Evolutionary conservation across 2,113 vertebrate genomes (phyloP).

Genomic region (Pluvialis apricaria): DNA sequence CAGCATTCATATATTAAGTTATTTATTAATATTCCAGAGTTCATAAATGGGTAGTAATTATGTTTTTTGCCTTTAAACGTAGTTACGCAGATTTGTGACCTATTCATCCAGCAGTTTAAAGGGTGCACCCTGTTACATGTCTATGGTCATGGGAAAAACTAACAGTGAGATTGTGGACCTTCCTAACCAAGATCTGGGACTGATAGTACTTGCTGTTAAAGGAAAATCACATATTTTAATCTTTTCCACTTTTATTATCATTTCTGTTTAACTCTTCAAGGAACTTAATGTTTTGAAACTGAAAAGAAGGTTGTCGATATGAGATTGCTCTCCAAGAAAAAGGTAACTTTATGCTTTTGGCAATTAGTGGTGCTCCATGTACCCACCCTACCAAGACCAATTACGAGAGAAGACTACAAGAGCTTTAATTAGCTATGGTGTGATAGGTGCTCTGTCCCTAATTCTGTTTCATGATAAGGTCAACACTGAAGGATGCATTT

Average conservation of each 20-base stretch:
- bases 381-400: not conserved
- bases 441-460: not conserved
- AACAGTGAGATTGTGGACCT: not conserved
- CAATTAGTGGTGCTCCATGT: not conserved
- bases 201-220: not conserved
- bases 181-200: not conserved
- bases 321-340: not conserved
- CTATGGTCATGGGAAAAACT: not conserved
- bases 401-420: not conserved
- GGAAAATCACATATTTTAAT: not conserved
- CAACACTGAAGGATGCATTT: not conserved
- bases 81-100: not conserved
- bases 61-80: not conserved
- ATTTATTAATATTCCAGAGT: not conserved
- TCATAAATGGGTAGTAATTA: not conserved
- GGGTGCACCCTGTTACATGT: not conserved
- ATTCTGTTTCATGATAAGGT: not conserved
- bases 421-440: not conserved
- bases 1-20: not conserved
- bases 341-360: not conserved
- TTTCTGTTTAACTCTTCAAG: not conserved
- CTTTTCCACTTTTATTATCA: not conserved
- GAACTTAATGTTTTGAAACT: not conserved
- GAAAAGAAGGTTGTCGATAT: not conserved
- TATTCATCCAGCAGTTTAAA: not conserved